Evolutionary conservation across 2,888 invertebrate species (phyloP).

Genomic region (Leucophenga montana): DNA sequence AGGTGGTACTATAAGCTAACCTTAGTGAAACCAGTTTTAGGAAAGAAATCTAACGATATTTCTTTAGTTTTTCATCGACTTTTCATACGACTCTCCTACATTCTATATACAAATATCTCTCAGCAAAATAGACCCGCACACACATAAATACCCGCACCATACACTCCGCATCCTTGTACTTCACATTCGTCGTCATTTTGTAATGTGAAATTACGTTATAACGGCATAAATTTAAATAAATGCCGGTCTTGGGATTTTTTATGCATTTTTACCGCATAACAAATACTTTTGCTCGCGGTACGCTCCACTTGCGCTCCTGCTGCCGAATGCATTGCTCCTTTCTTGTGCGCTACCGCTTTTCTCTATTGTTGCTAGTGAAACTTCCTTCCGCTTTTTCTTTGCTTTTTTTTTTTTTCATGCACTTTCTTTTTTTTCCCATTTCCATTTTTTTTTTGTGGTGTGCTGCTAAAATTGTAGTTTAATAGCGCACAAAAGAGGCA

Average conservation of each 20-base stretch:
- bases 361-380: slow-evolving; percentile 58
- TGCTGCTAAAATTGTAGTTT: slow-evolving; percentile 28
- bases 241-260: slow-evolving; percentile 73
- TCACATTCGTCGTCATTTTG: slow-evolving; percentile 57
- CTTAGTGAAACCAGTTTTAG: too few species aligned
- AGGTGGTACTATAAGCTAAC: too few species aligned
- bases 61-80: too few species aligned
- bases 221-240: slow-evolving; percentile 74
- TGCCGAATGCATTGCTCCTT: slow-evolving; percentile 58
- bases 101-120: not conserved
- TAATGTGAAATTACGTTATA: slow-evolving; percentile 71
- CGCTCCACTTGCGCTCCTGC: slow-evolving; percentile 24
- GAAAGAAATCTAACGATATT: too few species aligned
- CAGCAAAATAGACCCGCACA: slow-evolving; percentile 7
- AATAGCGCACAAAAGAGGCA: slow-evolving; percentile 5
- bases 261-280: slow-evolving; percentile 72
- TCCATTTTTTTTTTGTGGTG: slow-evolving; percentile 32
- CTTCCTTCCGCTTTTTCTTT: slow-evolving; percentile 59
- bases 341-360: slow-evolving; percentile 40
- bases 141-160: slow-evolving; percentile 23
- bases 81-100: too few species aligned
- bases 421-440: slow-evolving; percentile 29
- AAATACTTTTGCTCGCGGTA: slow-evolving; percentile 62
- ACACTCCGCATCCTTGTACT: not conserved
- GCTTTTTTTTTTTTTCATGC: not conserved